Conservation (phyloP, 1,140 invertebrate genomes). For the Zaprionus vittiger region DNA sequence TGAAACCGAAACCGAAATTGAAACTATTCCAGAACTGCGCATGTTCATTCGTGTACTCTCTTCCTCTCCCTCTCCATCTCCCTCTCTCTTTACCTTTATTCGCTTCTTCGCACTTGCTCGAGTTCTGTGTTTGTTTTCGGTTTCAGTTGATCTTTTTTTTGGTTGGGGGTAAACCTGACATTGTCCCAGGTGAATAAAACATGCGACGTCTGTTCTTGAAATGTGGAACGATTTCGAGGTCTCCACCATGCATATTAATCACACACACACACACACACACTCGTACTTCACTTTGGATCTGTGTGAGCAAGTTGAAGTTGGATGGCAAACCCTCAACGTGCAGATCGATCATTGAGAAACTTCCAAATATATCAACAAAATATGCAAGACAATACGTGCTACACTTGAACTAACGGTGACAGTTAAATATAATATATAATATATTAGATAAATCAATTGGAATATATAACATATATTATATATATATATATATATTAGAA, state of each 20-base stretch:
- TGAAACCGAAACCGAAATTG: slow-evolving; percentile 32
- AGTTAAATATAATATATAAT: too few species aligned
- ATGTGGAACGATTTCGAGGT: slow-evolving; percentile 44
- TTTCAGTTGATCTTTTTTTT: slow-evolving; percentile 24
- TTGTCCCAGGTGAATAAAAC: slow-evolving; percentile 51
- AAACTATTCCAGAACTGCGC: slow-evolving; percentile 32
- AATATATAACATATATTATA: too few species aligned
- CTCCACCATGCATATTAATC: slow-evolving; percentile 41
- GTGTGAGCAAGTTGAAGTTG: neutral
- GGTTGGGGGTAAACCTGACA: slow-evolving; percentile 19
- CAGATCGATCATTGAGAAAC: slow-evolving; percentile 22
- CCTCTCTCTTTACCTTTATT: neutral
- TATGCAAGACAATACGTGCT: slow-evolving; percentile 2
- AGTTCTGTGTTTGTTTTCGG: slow-evolving; percentile 32
- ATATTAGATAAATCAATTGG: neutral
- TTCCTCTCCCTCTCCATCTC: neutral
- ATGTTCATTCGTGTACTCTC: slow-evolving; percentile 3
- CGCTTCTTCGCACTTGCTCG: slow-evolving; percentile 18
- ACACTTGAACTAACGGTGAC: neutral
- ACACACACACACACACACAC: neutral
- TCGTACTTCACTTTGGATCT: neutral
- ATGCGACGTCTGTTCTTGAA: slow-evolving; percentile 51
- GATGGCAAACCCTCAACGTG: slow-evolving; percentile 20
- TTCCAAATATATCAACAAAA: neutral
- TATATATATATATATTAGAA: neutral